These are phyloP conservation scores for Cladopsammia gracilis DNA, from an alignment of 64 coral and sea anemone genomes.

Conservation along the genomic window DNA sequence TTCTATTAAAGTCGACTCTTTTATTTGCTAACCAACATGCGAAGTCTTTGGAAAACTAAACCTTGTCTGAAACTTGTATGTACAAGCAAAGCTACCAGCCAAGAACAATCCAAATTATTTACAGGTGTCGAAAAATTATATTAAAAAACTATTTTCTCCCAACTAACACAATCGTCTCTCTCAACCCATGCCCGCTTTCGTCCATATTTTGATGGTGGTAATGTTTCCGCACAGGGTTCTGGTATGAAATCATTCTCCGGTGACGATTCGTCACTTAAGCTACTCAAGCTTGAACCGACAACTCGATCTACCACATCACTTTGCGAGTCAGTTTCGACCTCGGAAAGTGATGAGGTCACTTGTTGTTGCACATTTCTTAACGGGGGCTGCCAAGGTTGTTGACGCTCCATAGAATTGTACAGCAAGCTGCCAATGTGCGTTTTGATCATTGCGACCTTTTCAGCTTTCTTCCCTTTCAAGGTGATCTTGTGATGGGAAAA, in stretches of 20 bases:
- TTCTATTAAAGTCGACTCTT: constrained; percentile 46
- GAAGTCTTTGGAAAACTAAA: constrained; percentile 63
- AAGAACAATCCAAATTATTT: constrained; percentile 55
- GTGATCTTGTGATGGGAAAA: constrained; percentile 59
- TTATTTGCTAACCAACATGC: constrained; percentile 25
- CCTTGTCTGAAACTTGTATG: constrained; percentile 46
- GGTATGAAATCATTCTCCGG: neutral
- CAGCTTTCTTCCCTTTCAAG: constrained; percentile 43
- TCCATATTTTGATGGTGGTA: constrained; percentile 52
- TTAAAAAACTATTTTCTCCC: constrained; percentile 49
- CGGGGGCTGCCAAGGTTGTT: constrained; percentile 31
- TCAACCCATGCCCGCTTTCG: constrained; percentile 40
- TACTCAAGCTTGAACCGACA: constrained; percentile 42
- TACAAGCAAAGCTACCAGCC: constrained; percentile 57
- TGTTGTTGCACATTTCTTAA: constrained; percentile 49
- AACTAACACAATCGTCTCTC: constrained; percentile 50
- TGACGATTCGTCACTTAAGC: constrained; percentile 14
- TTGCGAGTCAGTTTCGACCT: constrained; percentile 42
- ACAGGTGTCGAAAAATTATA: constrained; percentile 43
- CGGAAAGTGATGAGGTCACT: constrained; percentile 40
- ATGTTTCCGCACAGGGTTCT: constrained; percentile 65
- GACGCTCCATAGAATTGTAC: constrained; percentile 10
- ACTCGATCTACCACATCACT: constrained; percentile 55
- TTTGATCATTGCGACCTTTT: constrained; percentile 41
- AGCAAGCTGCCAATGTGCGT: constrained; percentile 1